These are phyloP conservation scores for Gymnoscopelus microlampas DNA, from an alignment of 2,797 vertebrate genomes.

Conservation along the genomic window DNA sequence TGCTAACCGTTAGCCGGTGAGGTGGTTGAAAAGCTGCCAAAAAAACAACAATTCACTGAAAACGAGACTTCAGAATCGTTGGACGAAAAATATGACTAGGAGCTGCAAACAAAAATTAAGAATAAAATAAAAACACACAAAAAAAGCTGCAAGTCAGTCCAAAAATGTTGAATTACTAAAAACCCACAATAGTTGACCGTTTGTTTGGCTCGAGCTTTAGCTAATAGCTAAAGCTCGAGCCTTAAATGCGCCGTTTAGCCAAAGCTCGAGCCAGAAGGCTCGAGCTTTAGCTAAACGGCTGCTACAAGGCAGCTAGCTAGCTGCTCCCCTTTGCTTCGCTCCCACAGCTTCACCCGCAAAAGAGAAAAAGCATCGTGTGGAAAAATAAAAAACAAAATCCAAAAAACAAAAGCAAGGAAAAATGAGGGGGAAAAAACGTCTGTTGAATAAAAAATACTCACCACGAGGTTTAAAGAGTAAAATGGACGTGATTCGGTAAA, in stretches of 20 bases:
- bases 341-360: conserved; percentile 67
- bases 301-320: conserved; percentile 44
- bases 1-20: conserved; percentile 33
- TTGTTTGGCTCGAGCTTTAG: not conserved
- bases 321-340: conserved; percentile 56
- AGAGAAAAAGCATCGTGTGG: conserved; percentile 71
- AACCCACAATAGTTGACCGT: conserved; percentile 51
- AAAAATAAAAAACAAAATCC: conserved; percentile 63
- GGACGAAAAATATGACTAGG: conserved; percentile 45
- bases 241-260: no score
- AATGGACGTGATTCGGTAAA: conserved; percentile 79
- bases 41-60: conserved; percentile 57
- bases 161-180: conserved; percentile 55
- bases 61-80: conserved; percentile 37
- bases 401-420: conserved; percentile 75
- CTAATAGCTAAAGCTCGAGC: no score
- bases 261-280: no score
- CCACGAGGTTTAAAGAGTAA: conserved; percentile 82
- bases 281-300: conserved; percentile 41
- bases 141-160: conserved; percentile 33
- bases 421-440: conserved; percentile 73
- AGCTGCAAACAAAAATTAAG: not conserved
- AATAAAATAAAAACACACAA: no score
- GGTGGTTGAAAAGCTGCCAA: conserved; percentile 44
- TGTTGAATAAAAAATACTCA: conserved; percentile 84